Base-by-base conservation (phyloP, 2,113 vertebrate genomes). In the Porphyrio hochstetteri region DNA sequence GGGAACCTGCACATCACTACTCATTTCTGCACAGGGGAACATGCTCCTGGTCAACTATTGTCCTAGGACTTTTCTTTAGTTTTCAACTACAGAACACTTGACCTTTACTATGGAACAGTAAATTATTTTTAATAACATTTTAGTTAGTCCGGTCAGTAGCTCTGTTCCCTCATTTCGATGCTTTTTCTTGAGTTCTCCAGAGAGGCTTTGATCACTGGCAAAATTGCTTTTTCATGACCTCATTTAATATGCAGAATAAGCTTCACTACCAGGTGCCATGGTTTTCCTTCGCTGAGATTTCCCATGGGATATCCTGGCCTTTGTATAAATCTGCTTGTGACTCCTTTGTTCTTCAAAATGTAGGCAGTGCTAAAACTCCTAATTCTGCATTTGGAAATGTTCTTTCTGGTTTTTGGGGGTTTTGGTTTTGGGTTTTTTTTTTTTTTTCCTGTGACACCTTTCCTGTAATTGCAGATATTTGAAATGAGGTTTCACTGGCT, bases 171-270 rank as follows among this genome's bases (percentile, higher is more conserved):
- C 25, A 69, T 82, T 94, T 74, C 83, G 38, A 44, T 76, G 68
- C 0, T 57, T 87, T 88, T 85, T 77, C 65, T 56, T 72, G 33
- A 78, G 75, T 83, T 93, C 75, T 91, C n/a, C 59, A 86, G 79
- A 82, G 52, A 65, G 12, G 13, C 70, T 93, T 92, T 96, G 70
- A 93, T 95, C 80, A 65, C 13, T 61, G 48, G 35, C 42, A 94
- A 91, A 96, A 93, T 31, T 89, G 61, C 27, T 92, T 94, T 96
- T 84, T 77, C 81, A 76, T 89, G 31, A 61, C 59, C 65, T 70
- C n/a, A 57, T 91, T 92, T 86, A 75, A 88, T 91, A 96, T 90
- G 80, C 82, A 95, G 93, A 95, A 93, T 70, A 96, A 95, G 56
- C 44, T 95, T 86, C 85, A 76, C 65, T 81, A 55, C 59, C 72